Conservation (phyloP, 2,113 vertebrate species). For the Thinocorus orbignyianus region DNA sequence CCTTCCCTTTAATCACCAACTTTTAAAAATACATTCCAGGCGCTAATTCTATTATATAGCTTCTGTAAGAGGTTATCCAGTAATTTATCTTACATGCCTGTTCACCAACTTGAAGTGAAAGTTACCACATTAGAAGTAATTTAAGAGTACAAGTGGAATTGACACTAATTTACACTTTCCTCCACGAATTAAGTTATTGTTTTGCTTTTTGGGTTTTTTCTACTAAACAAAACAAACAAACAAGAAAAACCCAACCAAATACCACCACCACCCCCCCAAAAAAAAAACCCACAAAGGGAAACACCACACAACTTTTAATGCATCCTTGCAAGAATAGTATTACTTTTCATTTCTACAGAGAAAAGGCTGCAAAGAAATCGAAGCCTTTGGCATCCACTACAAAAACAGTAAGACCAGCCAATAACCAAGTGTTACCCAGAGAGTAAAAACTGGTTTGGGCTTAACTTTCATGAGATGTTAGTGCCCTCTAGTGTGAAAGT, state of each 20-base stretch:
- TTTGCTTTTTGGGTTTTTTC: too few species aligned
- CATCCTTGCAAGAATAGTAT: background rate
- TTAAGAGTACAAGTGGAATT: background rate
- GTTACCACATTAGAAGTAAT: background rate
- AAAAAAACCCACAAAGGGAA: background rate
- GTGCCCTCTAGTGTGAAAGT: slow-evolving; percentile 72
- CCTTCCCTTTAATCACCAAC: background rate
- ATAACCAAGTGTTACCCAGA: background rate
- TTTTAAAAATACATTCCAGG: background rate
- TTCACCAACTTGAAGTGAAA: background rate
- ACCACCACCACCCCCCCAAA: background rate
- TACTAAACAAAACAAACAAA: too few species aligned
- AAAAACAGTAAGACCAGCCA: background rate
- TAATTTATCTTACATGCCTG: background rate
- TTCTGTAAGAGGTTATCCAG: background rate
- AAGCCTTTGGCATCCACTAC: background rate
- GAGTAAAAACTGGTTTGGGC: background rate
- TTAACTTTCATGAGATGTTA: slow-evolving; percentile 32
- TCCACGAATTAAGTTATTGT: background rate
- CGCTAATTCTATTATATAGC: background rate
- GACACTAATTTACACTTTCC: background rate
- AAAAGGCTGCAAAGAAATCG: background rate
- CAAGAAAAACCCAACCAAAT: background rate
- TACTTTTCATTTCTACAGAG: background rate
- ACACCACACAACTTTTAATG: background rate